Base-by-base conservation (phyloP, 2,113 vertebrate species). In the Loxodonta africana region DNA sequence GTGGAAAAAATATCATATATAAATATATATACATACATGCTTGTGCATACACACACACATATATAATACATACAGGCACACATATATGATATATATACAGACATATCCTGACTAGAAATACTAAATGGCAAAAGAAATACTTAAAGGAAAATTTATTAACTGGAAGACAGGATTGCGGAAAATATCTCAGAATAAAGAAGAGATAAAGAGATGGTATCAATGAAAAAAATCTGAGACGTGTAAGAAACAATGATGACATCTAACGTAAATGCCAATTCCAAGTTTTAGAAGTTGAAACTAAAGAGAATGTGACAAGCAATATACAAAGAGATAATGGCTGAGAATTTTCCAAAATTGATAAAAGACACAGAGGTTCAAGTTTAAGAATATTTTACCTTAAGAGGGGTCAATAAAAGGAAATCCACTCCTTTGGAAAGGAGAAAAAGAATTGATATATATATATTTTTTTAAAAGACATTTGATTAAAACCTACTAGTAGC, bases 161-260 rank as follows among this genome's bases (percentile, higher is more conserved):
- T 92, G 11, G 53, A 83, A 95, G 84, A 80, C 17, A 86, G 6
- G 85, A 53, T 89, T 67, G 26, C 17, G 23, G 28, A 91, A 89
- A 96, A 92, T 57, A 74, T 11, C 15, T 37, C 37, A 87, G 48
- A 82, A 83, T 69, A 83, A 93, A 84, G 14, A 51, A 92, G 23
- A 63, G 25, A 18, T 33, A 87, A 51, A 41, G 37, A 96, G 26
- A 76, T 37, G 8, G 4, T 67, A 44, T 8, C 86, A 71, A 28
- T 48, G 48, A 48, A 48, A 48, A 10, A 48, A 48, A 48, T 48
- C 48, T 48, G n/a, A 53, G 14, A 62, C 41, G 63, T 21, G 4
- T 67, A 77, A 90, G 33, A 86, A 11, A 88, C 46, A 65, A 67
- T 41, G 30, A 67, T 18, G 48, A 46, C 1, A 17, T 87, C 23